A percentile compares a stretch with the other conserved stretches of the same genome.
These are phyloP conservation scores for Eulemur macaco DNA, from an alignment of 2,113 vertebrate genomes.

Conservation along the genomic window DNA sequence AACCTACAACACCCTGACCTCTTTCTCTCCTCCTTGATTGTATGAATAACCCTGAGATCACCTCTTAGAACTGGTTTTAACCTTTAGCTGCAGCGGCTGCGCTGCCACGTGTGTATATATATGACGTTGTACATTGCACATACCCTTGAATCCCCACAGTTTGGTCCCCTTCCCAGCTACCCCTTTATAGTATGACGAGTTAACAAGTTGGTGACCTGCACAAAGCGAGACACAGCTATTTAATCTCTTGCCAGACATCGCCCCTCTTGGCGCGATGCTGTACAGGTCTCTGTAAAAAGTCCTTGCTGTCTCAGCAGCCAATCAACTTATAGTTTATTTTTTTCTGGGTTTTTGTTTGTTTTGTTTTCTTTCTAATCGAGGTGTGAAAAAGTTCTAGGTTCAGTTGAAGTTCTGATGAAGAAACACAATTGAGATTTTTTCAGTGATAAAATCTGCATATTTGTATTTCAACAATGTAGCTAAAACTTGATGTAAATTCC, in stretches of 20 bases:
- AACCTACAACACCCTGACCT: slow-evolving; percentile 99
- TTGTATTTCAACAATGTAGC: slow-evolving; percentile 99
- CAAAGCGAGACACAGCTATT: slow-evolving; percentile 91
- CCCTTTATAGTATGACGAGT: slow-evolving; percentile 89
- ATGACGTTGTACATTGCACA: slow-evolving; percentile 99
- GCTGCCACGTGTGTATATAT: slow-evolving; percentile 99
- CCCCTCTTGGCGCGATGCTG: slow-evolving; percentile 83
- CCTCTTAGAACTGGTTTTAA: slow-evolving; percentile 99
- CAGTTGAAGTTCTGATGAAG: slow-evolving; percentile 97
- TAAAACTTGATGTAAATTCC: slow-evolving; percentile 99
- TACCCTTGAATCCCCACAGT: slow-evolving; percentile 90
- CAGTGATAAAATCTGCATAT: slow-evolving; percentile 99
- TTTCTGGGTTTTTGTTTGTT: slow-evolving; percentile 85
- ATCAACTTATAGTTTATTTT: slow-evolving; percentile 91
- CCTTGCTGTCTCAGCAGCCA: slow-evolving; percentile 93
- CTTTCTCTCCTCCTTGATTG: slow-evolving; percentile 99
- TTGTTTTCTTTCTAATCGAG: slow-evolving; percentile 92
- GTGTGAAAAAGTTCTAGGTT: slow-evolving; percentile 95
- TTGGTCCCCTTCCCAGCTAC: slow-evolving; percentile 88
- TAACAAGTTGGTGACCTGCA: slow-evolving; percentile 91
- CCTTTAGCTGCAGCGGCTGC: slow-evolving; percentile 94
- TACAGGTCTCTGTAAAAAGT: slow-evolving; percentile 92
- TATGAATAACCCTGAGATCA: slow-evolving; percentile 99
- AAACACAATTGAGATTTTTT: slow-evolving; percentile 98
- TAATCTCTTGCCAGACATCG: slow-evolving; percentile 92